These are phyloP conservation scores for Lycopodina hypogea DNA, from an alignment of 37 sponge, comb jelly and placozoan species.

Conservation along the genomic window DNA sequence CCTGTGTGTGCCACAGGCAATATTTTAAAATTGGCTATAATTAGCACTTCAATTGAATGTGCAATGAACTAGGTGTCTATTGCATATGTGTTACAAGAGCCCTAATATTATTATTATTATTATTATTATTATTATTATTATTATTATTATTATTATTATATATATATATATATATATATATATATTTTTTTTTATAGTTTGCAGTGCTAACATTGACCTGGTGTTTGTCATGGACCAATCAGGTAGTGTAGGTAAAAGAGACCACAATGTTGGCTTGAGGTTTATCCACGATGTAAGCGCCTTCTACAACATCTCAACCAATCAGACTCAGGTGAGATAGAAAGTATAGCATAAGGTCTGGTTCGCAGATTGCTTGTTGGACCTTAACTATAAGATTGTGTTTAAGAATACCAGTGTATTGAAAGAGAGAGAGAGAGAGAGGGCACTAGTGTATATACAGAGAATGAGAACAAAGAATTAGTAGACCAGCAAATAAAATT, in stretches of 20 bases:
- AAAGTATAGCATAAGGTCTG: not conserved
- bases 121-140: not conserved
- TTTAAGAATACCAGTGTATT: too few species aligned
- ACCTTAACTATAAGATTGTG: too few species aligned
- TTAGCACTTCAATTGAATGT: too few species aligned
- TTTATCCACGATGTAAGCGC: conserved; percentile 62
- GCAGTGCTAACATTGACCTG: conserved; percentile 63
- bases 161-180: not conserved
- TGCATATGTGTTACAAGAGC: too few species aligned
- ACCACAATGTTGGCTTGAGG: conserved; percentile 55
- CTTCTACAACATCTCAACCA: conserved; percentile 62
- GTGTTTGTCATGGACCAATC: conserved; percentile 83
- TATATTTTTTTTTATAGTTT: conserved; percentile 44
- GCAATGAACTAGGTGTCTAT: too few species aligned
- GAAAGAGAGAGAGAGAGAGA: too few species aligned
- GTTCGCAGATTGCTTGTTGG: not conserved
- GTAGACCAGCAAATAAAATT: too few species aligned
- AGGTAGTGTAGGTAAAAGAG: conserved; percentile 73
- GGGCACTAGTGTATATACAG: too few species aligned
- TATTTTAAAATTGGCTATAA: too few species aligned
- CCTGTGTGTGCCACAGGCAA: too few species aligned
- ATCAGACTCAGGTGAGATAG: conserved; percentile 60
- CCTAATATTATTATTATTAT: not conserved
- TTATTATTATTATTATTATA: not conserved
- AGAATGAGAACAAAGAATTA: too few species aligned